phyloP scores from a whole-genome alignment of 1,140 invertebrate species.

The Calephelis virginiensis region DNA sequence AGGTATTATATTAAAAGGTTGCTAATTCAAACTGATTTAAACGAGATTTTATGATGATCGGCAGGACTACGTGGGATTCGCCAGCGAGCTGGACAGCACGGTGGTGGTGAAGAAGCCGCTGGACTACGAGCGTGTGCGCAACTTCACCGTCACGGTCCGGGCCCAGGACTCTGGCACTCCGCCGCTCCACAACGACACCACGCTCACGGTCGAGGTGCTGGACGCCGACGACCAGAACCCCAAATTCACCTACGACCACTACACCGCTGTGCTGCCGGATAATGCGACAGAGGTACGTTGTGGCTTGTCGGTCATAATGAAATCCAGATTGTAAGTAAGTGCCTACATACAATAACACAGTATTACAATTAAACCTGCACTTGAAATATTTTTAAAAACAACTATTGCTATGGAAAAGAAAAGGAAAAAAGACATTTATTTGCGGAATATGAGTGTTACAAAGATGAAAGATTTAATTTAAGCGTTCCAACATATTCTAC shows the following conservation, averaged over 20 bases:
- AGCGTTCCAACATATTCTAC: too few species aligned
- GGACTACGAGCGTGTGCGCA: conserved; percentile 90
- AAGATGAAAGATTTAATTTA: too few species aligned
- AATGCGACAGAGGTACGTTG: conserved; percentile 78
- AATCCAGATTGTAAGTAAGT: too few species aligned
- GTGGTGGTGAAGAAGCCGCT: conserved; percentile 88
- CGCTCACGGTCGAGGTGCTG: conserved; percentile 87
- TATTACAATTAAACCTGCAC: too few species aligned
- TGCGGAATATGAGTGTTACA: too few species aligned
- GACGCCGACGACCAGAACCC: conserved; percentile 97
- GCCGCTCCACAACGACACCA: conserved; percentile 85
- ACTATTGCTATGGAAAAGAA: too few species aligned
- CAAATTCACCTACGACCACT: conserved; percentile 87
- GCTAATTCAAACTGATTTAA: too few species aligned
- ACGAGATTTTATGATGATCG: background rate
- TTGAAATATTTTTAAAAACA: too few species aligned
- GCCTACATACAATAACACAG: too few species aligned
- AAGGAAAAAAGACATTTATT: too few species aligned
- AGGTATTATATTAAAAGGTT: too few species aligned
- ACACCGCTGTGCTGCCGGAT: conserved; percentile 85
- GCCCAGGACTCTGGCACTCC: conserved; percentile 93
- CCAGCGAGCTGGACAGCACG: conserved; percentile 92
- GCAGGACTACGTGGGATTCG: conserved; percentile 89
- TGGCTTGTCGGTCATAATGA: background rate
- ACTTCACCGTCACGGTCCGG: conserved; percentile 89